phyloP scores from a whole-genome alignment of 2,113 vertebrate genomes.

The Bostrychus sinensis region DNA sequence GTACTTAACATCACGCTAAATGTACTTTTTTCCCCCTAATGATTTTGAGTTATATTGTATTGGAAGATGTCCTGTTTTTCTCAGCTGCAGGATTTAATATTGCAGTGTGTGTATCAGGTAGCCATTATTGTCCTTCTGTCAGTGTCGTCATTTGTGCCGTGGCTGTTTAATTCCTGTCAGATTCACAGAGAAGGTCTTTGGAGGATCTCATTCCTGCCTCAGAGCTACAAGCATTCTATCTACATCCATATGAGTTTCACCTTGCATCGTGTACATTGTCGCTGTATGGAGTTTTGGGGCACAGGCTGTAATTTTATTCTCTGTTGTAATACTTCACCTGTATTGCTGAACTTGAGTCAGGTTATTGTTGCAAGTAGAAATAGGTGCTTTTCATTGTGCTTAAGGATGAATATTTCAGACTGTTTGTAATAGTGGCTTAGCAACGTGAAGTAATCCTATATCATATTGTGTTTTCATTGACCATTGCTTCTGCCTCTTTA shows the following conservation, averaged over 20 bases:
- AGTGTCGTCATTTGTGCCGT: conserved; percentile 16
- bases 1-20: too few species aligned
- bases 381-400: neutral
- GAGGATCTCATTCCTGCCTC: conserved; percentile 50
- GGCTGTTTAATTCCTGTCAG: conserved; percentile 32
- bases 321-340: neutral
- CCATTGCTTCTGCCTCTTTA: neutral
- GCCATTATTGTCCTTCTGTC: conserved; percentile 56
- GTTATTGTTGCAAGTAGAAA: neutral
- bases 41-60: neutral
- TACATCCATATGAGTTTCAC: conserved; percentile 18
- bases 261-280: conserved; percentile 10
- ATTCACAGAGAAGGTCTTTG: conserved; percentile 3
- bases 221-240: conserved; percentile 21
- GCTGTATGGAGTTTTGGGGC: neutral
- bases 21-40: too few species aligned
- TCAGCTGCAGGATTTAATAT: conserved; percentile 27
- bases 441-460: neutral
- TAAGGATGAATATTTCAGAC: neutral
- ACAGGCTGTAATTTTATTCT: conserved; percentile 19
- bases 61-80: neutral
- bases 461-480: neutral
- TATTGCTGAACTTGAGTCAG: conserved; percentile 7
- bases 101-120: conserved; percentile 38
- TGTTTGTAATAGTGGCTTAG: neutral